phyloP scores from a whole-genome alignment of 2,113 vertebrate species.

The Calcarius ornatus region DNA sequence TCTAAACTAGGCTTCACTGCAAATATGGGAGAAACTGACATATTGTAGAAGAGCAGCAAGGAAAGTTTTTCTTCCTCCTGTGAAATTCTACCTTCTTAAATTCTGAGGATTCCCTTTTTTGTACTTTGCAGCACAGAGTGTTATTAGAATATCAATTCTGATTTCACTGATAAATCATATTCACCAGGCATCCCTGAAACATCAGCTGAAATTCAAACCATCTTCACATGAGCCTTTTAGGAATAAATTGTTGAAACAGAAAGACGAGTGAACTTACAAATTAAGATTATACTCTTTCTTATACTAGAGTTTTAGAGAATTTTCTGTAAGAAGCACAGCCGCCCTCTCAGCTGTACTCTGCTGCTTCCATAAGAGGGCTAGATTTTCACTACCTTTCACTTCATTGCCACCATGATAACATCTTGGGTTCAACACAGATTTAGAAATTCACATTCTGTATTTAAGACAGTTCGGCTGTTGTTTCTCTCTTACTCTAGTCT shows the following conservation, averaged over 20 bases:
- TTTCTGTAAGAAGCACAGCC: not conserved
- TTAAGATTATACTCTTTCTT: not conserved
- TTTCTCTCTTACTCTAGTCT: not conserved
- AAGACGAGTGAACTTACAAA: not conserved
- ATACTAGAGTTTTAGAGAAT: not conserved
- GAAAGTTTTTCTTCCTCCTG: not conserved
- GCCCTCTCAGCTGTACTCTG: fast-evolving
- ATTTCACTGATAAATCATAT: not conserved
- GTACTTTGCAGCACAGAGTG: not conserved
- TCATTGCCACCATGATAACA: not conserved
- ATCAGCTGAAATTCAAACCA: not conserved
- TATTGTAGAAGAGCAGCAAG: not conserved
- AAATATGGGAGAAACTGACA: not conserved
- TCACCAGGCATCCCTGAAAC: not conserved
- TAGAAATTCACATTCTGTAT: not conserved
- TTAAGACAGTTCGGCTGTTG: not conserved
- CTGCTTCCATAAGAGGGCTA: fast-evolving
- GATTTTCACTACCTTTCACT: fast-evolving
- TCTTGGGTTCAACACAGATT: not conserved
- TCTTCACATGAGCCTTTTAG: not conserved
- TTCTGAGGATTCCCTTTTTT: not conserved
- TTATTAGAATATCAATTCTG: not conserved
- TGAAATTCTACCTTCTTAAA: not conserved
- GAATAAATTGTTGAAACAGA: not conserved
- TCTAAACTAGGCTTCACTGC: not conserved